phyloP scores from a whole-genome alignment of 2,113 vertebrate genomes.

The Falcunculus frontatus region DNA sequence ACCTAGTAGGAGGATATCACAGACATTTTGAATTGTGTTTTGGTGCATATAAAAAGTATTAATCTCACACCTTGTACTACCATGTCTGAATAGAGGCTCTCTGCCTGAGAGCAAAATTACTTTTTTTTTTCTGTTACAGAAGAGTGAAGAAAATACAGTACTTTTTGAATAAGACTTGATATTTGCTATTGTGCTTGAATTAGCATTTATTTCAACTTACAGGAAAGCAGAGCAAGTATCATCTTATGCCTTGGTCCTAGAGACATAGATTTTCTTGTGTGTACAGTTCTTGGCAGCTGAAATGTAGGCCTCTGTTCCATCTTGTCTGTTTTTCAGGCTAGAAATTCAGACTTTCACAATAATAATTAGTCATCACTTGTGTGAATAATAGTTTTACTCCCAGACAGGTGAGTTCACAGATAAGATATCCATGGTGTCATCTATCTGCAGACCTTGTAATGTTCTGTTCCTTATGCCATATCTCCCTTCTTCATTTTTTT shows the following conservation, averaged over 20 bases:
- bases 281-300: neutral
- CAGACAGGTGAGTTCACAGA: conserved; percentile 41
- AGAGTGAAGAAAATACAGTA: neutral
- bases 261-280: neutral
- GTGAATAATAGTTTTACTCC: conserved; percentile 6
- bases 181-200: neutral
- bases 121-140: neutral
- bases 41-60: neutral
- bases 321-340: conserved; percentile 41
- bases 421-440: neutral
- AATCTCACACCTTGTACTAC: neutral
- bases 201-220: neutral
- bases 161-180: neutral
- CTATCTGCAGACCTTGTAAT: neutral
- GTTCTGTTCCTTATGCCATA: neutral
- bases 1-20: neutral
- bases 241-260: neutral
- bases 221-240: neutral
- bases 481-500: neutral
- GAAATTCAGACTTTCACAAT: conserved; percentile 45
- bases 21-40: neutral
- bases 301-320: neutral
- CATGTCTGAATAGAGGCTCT: neutral
- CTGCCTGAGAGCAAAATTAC: neutral
- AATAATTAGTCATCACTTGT: conserved; percentile 38